Evolutionary conservation across 2,888 invertebrate species (phyloP), one percentile per base, ranked within the genome.

Genomic region (Ischnura elegans): DNA sequence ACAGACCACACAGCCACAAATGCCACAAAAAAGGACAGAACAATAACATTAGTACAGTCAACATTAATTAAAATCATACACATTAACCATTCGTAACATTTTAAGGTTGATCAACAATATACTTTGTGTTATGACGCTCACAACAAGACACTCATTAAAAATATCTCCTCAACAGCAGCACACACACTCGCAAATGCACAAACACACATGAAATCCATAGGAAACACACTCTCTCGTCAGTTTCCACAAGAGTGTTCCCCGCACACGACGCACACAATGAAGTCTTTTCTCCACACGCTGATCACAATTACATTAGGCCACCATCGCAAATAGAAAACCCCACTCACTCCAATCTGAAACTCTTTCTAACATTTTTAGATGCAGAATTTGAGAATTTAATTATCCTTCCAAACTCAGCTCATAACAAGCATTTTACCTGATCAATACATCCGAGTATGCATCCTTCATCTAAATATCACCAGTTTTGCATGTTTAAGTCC

Each of bases 1-100:
- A 86, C 86, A 86, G 86, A 86, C 46, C 86, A 86, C 86, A 86
- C 86, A 86, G 86, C 86, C 86, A 86, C 86, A 86, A 86, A 86
- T 86, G 86, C 86, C 86, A 86, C 86, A 86, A 86, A 86, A 46
- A 45, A 86, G 86, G 45, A 46, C 0, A 46, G 86, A 86, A 45
- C 86, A 43, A 86, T 86, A 86, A 86, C 86, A 86, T 43, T 46
- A 86, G 86, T 86, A 86, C 86, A 86, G 46, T 46, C 46, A 86
- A 46, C n/a, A 46, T 86, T 45, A 86, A 43, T 86, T 46, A 46
- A 86, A 86, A 86, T 86, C 86, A 86, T 86, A 46, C 46, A 86
- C 86, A 86, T 86, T 86, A 86, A 86, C 86, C 86, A 86, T 46
- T 86, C 45, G 45, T 46, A 86, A 86, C 86, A 46, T 86, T 43